Evolutionary conservation across 2,113 vertebrate species (phyloP), one percentile per base, ranked within the genome.

Genomic region (Nycticebus coucang): DNA sequence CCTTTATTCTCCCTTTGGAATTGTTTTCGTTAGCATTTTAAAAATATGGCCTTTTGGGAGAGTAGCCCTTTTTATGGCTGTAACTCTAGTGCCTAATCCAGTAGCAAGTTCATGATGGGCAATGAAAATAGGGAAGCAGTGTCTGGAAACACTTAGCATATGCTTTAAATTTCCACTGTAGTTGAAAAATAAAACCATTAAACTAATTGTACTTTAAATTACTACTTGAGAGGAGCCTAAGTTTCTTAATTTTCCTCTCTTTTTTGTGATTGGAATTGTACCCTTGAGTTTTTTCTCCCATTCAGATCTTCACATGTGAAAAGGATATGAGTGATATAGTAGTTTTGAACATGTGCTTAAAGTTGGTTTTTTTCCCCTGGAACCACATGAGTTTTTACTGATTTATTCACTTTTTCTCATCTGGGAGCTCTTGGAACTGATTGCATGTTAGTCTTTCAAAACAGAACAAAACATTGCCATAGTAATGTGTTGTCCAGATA

Each of bases 371-470:
- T 92, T 55, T 30, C 77, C 77, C 30, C 81, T 72, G 78, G 94
- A 93, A 86, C 87, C 71, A 50, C 7, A 11, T 78, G 82, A 5
- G 8, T 80, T 92, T 89, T 77, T 60, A 92, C 28, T 68, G 59
- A 84, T 37, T 77, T 82, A 62, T 57, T 87, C 19, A 18, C 15
- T 57, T 79, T 82, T 93, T 96, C 86, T 96, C 86, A 87, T 93
- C 89, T 96, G 95, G 93, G 91, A 96, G 60, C 66, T 62, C 60
- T 97, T 41, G 80, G 78, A 77, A 81, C 87, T 64, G 71, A 74
- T 84, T n/a, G 53, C 6, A 8, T 33, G 33, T 92, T 89, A 57
- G 66, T 17, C 59, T 95, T 95, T 89, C 75, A 94, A 89, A 87
- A 95, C 83, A 91, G 72, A 84, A 77, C 26, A 77, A 50, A 90